Evolutionary conservation across 2,888 invertebrate species (phyloP), one percentile per base, ranked within the genome.

Genomic region (Neuroscelio doddi): DNA sequence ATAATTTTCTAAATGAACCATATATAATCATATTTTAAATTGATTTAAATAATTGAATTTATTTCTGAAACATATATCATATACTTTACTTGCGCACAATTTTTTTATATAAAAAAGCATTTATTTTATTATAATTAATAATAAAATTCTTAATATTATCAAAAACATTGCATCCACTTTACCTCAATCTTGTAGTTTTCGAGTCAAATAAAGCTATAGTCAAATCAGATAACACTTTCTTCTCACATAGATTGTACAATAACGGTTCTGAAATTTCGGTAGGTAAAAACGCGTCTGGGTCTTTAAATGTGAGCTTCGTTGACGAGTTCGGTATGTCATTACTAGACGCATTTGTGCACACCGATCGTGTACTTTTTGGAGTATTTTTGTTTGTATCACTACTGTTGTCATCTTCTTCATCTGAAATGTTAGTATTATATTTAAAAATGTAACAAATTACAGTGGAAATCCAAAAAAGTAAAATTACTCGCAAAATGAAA

Each of bases 151-250:
- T n/a, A n/a, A n/a, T n/a, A n/a, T n/a, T n/a, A n/a, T n/a, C n/a
- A n/a, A n/a, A 34, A 34, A 34, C 12, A 38, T 52, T 45, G n/a
- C 14, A 21, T n/a, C n/a, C n/a, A n/a, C 53, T 58, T 63, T 73
- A 87, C 87, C 86, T 86, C 64, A 92, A 81, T 74, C 88, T 86
- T 17, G 91, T 90, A 36, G 88, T 86, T 73, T 85, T 86, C 10
- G 88, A 85, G 71, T 88, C 86, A 80, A 91, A 91, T 41, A 91
- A 80, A 47, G 87, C 86, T 61, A 91, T 83, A 0, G 89, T 88
- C 41, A 88, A 85, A 79, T 92, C 90, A 27, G 86, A 88, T 5
- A 92, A 81, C 45, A 87, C 84, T 70, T 88, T 86, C 68, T 88
- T 89, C 66, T 89, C 87, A 63, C 88, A 87, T 27, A 91, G 84